phyloP scores from a whole-genome alignment of 2,113 vertebrate genomes.

The Columbina picui region DNA sequence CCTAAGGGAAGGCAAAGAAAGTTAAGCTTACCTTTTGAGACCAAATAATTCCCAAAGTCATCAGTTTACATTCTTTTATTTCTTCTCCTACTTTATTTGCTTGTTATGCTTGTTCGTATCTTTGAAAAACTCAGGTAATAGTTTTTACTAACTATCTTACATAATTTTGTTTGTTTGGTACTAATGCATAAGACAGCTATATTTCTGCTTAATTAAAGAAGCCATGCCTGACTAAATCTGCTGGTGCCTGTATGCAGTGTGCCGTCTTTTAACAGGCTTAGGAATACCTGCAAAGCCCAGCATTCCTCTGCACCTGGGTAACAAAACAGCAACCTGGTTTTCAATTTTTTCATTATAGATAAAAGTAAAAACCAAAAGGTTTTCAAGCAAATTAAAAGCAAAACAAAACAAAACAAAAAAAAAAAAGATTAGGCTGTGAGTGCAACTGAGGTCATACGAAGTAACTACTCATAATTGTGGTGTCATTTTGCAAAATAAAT shows the following conservation, averaged over 20 bases:
- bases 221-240: background rate
- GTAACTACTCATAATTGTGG: background rate
- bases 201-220: background rate
- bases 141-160: background rate
- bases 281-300: background rate
- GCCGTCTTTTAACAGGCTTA: background rate
- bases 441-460: background rate
- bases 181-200: background rate
- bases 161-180: background rate
- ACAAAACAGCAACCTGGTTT: background rate
- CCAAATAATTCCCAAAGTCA: background rate
- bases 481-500: background rate
- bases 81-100: background rate
- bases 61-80: background rate
- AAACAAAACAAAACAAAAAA: no score
- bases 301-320: background rate
- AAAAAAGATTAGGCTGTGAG: background rate
- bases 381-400: background rate
- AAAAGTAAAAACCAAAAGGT: background rate
- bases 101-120: background rate
- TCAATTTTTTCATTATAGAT: accelerated
- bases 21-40: background rate
- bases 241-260: accelerated
- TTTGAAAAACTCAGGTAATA: background rate
- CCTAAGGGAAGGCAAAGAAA: background rate